Base-by-base conservation (phyloP, 2,888 invertebrate genomes). In the Catonia carolina region DNA sequence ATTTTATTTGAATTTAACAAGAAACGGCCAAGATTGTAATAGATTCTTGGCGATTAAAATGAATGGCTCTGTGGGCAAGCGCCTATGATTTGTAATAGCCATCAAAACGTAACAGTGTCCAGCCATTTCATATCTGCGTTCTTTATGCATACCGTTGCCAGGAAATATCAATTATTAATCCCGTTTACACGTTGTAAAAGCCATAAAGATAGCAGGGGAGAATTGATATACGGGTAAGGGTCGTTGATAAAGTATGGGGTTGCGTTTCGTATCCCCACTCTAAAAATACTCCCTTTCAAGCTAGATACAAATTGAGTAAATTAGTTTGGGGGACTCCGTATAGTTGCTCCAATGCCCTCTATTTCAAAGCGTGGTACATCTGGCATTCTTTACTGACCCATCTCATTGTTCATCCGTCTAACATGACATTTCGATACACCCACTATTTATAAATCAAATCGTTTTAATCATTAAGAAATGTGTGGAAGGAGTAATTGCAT, bases 151-250 rank as follows among this genome's bases (percentile, higher is more conserved):
- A 27, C 27, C 47, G 23, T 27, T 47, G 47, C 47, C 47, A 47
- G 47, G 47, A 47, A 47, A 47, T 47, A 47, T 47, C 47, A 47
- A 47, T 47, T 47, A 47, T 47, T 47, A 47, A 22, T 47, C 47
- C 47, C 20, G 47, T 47, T 47, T 47, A 47, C 47, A 47, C 47
- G 47, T 47, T 47, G 47, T 47, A 47, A 47, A 47, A 47, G 47
- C 47, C 47, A 47, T 47, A 47, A 47, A 47, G 47, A 47, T 47
- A 47, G 47, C 47, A n/a, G n/a, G 27, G 47, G 47, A 27, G 27
- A 8, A 27, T 27, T 27, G 27, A 27, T 27, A 27, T 27, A 27
- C 27, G 27, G 27, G 27, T 8, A 6, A 27, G 27, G 27, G 27
- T 27, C 27, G 47, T 27, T 47, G 47, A 47, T 47, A 27, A 47